A percentile compares a stretch with the other conserved stretches of the same genome.
Evolutionary conservation across 2,797 vertebrate genomes (phyloP).

Genomic region (Macroramphosus scolopax): DNA sequence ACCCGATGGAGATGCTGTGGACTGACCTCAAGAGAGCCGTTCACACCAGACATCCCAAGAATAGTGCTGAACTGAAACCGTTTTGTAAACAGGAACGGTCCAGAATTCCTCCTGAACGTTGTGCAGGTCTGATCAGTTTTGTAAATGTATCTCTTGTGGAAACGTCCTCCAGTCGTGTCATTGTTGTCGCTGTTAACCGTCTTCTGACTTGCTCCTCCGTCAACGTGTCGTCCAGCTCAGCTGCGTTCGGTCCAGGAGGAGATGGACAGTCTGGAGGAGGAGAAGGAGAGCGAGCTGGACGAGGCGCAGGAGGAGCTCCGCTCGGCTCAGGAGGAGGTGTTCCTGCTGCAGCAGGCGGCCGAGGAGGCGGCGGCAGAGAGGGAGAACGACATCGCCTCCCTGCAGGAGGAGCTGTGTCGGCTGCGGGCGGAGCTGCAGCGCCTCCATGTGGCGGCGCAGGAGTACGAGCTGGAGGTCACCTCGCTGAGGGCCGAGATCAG

Average conservation of each 20-base stretch:
- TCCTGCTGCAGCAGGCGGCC: slow-evolving; percentile 77
- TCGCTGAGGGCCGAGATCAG: slow-evolving; percentile 84
- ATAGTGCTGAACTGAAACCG: too few relatives aligned
- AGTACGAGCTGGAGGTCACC: slow-evolving; percentile 87
- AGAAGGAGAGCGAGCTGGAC: slow-evolving; percentile 82
- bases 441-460: slow-evolving; percentile 78
- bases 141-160: too few relatives aligned
- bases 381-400: slow-evolving; percentile 86
- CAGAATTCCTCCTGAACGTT: too few relatives aligned
- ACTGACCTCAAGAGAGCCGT: too few relatives aligned
- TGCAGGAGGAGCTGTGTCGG: slow-evolving; percentile 86
- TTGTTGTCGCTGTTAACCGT: too few relatives aligned
- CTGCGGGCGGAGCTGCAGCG: slow-evolving; percentile 81
- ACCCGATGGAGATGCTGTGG: too few relatives aligned
- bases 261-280: slow-evolving; percentile 83
- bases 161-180: too few relatives aligned
- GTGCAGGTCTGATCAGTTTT: too few relatives aligned
- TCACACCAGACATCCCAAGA: too few relatives aligned
- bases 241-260: slow-evolving; percentile 85
- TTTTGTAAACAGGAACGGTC: too few relatives aligned
- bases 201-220: too few relatives aligned
- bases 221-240: too few relatives aligned
- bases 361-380: slow-evolving; percentile 83
- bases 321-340: slow-evolving; percentile 81
- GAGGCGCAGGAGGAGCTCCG: slow-evolving; percentile 82